Conservation (phyloP, 2,888 invertebrate species). For the Girardia tigrina region DNA sequence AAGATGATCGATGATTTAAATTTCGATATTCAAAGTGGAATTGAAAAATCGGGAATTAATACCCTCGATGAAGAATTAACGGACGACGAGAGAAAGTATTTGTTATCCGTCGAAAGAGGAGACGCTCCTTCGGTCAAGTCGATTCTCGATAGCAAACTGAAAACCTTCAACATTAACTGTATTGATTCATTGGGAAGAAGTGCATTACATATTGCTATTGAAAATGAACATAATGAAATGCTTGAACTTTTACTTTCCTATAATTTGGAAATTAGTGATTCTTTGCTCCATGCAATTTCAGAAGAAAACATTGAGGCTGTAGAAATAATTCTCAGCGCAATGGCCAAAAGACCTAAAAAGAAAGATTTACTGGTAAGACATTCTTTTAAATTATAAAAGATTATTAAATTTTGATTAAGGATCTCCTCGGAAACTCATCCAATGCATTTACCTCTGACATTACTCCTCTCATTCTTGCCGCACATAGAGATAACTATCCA, state of each 20-base stretch:
- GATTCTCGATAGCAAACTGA: slow-evolving; percentile 39
- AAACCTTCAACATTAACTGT: slow-evolving; percentile 66
- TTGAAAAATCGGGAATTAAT: background rate
- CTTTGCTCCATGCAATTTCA: slow-evolving; percentile 75
- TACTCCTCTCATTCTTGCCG: slow-evolving; percentile 84
- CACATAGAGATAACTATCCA: slow-evolving; percentile 94
- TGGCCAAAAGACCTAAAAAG: slow-evolving; percentile 33
- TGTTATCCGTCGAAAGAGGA: slow-evolving; percentile 33
- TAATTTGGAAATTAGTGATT: slow-evolving; percentile 75
- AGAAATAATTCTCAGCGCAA: slow-evolving; percentile 68
- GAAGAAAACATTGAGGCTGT: slow-evolving; percentile 95
- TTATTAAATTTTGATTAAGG: background rate
- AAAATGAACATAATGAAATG: slow-evolving; percentile 89
- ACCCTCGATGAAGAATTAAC: background rate
- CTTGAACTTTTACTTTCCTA: slow-evolving; percentile 64
- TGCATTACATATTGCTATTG: slow-evolving; percentile 75
- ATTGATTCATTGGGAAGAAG: slow-evolving; percentile 79
- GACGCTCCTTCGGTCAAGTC: slow-evolving; percentile 33
- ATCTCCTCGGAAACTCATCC: slow-evolving; percentile 28
- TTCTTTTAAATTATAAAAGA: background rate
- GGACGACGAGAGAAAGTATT: slow-evolving; percentile 26
- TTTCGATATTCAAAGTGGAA: background rate
- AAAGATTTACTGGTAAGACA: slow-evolving; percentile 26
- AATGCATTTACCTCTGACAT: slow-evolving; percentile 72
- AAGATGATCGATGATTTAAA: background rate